Conservation (phyloP, 2,797 vertebrate genomes). For the Enteromius radiatus region DNA sequence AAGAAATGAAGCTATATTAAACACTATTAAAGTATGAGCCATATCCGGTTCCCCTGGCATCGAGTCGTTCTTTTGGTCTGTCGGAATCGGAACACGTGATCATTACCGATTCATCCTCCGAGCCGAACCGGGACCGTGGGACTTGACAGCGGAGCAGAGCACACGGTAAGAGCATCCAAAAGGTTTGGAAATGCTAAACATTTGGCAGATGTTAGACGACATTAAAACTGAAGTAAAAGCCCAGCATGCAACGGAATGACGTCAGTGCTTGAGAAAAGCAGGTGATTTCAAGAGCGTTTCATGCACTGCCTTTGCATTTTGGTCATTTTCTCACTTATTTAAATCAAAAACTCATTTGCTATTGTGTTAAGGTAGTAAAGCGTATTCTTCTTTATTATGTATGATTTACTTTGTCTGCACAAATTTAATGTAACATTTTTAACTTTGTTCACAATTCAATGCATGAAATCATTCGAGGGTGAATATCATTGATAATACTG, state of each 20-base stretch:
- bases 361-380: not conserved
- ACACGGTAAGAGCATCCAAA: not conserved
- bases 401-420: not conserved
- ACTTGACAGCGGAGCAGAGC: not conserved
- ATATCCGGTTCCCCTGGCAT: not conserved
- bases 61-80: slow-evolving; percentile 29
- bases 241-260: not conserved
- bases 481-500: not conserved
- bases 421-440: not conserved
- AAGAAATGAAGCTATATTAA: slow-evolving; percentile 75
- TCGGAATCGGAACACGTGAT: not conserved
- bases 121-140: not conserved
- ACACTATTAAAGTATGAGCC: slow-evolving; percentile 61
- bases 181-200: not conserved
- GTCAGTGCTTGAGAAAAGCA: not conserved
- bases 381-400: not conserved
- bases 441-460: not conserved
- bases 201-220: not conserved
- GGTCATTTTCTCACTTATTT: not conserved
- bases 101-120: not conserved
- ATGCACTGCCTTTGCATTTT: not conserved
- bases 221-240: not conserved
- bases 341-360: not conserved
- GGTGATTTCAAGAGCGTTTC: too few species aligned
- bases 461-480: not conserved